Evolutionary conservation across 2,888 invertebrate genomes (phyloP).

Genomic region (Anoncus sp.): DNA sequence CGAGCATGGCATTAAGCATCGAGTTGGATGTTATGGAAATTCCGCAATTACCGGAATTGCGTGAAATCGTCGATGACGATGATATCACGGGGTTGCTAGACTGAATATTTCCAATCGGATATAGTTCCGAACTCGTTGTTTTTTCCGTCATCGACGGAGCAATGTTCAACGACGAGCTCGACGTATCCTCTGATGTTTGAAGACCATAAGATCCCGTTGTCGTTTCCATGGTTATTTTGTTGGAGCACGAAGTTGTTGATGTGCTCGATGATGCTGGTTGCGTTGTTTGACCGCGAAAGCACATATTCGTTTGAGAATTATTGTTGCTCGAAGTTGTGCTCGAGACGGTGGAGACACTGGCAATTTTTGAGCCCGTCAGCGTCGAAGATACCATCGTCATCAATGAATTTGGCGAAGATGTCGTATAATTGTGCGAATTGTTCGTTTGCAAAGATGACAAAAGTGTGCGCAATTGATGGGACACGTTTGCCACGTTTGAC

Average conservation of each 20-base stretch:
- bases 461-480: conserved; percentile 88
- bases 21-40: conserved; percentile 81
- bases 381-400: conserved; percentile 84
- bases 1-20: conserved; percentile 81
- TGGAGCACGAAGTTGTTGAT: conserved; percentile 44
- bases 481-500: conserved; percentile 89
- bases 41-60: conserved; percentile 62
- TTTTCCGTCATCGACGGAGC: conserved; percentile 69
- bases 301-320: conserved; percentile 66
- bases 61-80: conserved; percentile 61
- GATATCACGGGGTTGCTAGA: conserved; percentile 60
- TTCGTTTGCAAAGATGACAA: conserved; percentile 88
- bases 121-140: conserved; percentile 82
- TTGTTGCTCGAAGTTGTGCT: conserved; percentile 72
- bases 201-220: conserved; percentile 55
- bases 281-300: conserved; percentile 66
- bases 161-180: conserved; percentile 60
- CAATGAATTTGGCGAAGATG: conserved; percentile 83
- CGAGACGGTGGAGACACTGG: conserved; percentile 76
- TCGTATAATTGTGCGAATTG: conserved; percentile 81
- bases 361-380: conserved; percentile 81
- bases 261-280: conserved; percentile 38
- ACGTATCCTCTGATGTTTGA: conserved; percentile 68
- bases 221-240: conserved; percentile 68
- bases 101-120: conserved; percentile 80